Percentiles rank a stretch among this genome's conserved stretches.
Conservation (phyloP, 1,140 invertebrate species). For the Meloidogyne exigua region DNA sequence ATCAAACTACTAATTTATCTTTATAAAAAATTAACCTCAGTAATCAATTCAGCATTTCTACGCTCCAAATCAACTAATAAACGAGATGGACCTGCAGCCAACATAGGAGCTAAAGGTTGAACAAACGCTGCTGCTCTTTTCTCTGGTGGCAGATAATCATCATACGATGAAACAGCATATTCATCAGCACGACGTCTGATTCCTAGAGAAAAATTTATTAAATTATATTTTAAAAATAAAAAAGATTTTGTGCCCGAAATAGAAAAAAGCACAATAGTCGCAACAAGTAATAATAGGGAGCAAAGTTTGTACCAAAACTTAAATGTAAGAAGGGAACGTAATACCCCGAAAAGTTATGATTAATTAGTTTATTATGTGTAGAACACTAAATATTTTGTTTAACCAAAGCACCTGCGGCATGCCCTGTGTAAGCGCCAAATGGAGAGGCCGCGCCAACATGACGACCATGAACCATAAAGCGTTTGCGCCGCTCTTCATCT, state of each 20-base stretch:
- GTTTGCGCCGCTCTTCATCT: constrained; percentile 35
- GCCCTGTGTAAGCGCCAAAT: constrained; percentile 9
- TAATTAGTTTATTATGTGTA: too few relatives aligned
- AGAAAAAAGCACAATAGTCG: too few relatives aligned
- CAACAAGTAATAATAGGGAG: too few relatives aligned
- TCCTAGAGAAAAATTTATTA: background rate
- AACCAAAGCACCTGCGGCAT: constrained; percentile 10
- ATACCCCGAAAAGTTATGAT: too few relatives aligned
- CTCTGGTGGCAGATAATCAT: constrained; percentile 20
- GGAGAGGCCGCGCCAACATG: constrained; percentile 25
- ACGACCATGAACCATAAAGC: constrained; percentile 4
- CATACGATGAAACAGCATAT: background rate
- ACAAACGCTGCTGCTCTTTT: constrained; percentile 18
- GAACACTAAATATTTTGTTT: background rate
- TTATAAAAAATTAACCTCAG: background rate
- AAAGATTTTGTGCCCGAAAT: too few relatives aligned
- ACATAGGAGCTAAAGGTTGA: constrained; percentile 17
- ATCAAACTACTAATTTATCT: background rate
- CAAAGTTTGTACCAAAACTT: too few relatives aligned
- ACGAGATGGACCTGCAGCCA: constrained; percentile 18
- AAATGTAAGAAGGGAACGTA: too few relatives aligned
- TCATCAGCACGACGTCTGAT: constrained; percentile 16
- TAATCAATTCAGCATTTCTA: constrained; percentile 46
- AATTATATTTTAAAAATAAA: background rate
- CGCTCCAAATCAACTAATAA: constrained; percentile 50